Conservation (phyloP, 2,113 vertebrate species). For the Syngnathus scovelli region DNA sequence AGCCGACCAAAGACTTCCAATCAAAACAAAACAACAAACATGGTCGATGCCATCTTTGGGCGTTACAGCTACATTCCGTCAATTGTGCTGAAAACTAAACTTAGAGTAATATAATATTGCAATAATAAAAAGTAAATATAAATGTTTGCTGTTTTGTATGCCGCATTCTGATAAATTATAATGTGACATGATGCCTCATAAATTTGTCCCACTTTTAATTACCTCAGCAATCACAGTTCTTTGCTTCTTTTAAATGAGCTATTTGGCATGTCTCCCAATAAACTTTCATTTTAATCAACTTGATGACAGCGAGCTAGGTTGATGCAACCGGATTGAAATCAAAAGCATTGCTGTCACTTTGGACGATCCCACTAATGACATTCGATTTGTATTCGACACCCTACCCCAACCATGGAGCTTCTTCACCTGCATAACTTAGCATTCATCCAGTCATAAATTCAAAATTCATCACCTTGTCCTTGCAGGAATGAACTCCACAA, state of each 20-base stretch:
- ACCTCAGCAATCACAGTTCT: background rate
- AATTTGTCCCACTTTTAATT: conserved; percentile 3
- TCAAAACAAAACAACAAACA: conserved; percentile 2
- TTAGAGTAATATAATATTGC: background rate
- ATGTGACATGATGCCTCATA: background rate
- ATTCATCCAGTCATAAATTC: background rate
- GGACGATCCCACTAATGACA: background rate
- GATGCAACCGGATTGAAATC: background rate
- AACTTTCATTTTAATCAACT: conserved; percentile 34
- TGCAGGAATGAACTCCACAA: background rate
- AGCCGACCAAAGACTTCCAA: background rate
- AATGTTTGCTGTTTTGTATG: background rate
- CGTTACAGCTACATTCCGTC: background rate
- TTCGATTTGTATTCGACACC: background rate
- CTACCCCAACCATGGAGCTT: background rate
- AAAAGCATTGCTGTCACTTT: background rate
- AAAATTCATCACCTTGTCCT: background rate
- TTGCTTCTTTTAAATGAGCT: conserved; percentile 2
- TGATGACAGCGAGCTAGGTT: conserved; percentile 5
- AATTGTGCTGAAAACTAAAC: background rate
- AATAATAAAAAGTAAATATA: background rate
- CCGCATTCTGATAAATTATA: background rate
- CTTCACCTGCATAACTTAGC: background rate
- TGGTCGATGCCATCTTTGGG: background rate
- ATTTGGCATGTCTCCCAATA: conserved; percentile 14